Base-by-base conservation (phyloP, 2,797 vertebrate species). In the Glyptemys insculpta region DNA sequence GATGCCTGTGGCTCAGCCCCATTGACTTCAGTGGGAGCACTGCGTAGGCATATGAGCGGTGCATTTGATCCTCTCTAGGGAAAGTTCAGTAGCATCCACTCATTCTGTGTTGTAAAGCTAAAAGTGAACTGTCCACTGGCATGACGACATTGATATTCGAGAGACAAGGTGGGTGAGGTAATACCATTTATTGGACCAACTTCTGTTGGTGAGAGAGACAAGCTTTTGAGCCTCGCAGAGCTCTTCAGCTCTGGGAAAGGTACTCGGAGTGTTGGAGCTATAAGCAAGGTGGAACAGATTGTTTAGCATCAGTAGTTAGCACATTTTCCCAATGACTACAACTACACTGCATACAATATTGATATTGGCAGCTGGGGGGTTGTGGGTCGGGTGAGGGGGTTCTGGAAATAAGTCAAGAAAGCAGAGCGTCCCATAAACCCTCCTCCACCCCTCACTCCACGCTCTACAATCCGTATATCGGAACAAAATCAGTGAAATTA, bases 61-160 rank as follows among this genome's bases (percentile, higher is more conserved):
- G 27, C 59, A 56, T 1, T 34, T 93, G 74, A 6, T 15, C 56
- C 53, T 80, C 56, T 47, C 0, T 1, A 41, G 44, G 81, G 1
- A 57, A 1, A 0, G 0, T 34, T 19, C 37, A 56, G 12, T 8
- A 34, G 21, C 57, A 82, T 54, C 65, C 41, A 0, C 52, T 81
- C 21, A 44, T 82, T 86, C 89, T 79, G 25, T 50, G 25, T 50
- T 79, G 88, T 52, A 19, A 41, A 15, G 47, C 88, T 19, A 25
- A 52, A 79, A 54, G 54, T 78, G 82, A 88, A 50, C 78, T 37
- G 6, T 37, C 65, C 50, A 54, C 29, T 88, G 62, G 79, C 89
- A 83, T 62, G 44, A 6, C 47, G 82, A 23, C 23, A 0, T 5
- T 93, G 3, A 44, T 82, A 57, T 65, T 88, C 53, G 6, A 65